phyloP scores from a whole-genome alignment of 2,888 invertebrate genomes.

The Pherbina coryleti region DNA sequence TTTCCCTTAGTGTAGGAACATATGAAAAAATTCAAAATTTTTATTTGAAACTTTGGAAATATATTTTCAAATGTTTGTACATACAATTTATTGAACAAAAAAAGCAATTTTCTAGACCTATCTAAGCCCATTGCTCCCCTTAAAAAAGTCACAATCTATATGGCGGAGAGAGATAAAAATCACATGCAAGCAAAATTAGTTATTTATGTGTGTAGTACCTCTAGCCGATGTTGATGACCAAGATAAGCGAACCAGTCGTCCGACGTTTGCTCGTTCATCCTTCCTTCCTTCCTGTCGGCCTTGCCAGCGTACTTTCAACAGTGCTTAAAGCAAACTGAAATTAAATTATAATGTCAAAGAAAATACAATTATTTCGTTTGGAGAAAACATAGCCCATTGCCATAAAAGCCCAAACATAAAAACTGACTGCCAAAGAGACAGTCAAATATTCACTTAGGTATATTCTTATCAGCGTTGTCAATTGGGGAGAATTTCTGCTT shows the following conservation, averaged over 20 bases:
- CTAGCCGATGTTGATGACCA: constrained; percentile 24
- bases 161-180: not conserved
- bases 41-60: no score
- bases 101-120: no score
- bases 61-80: no score
- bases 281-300: not conserved
- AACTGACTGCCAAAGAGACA: constrained; percentile 3
- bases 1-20: no score
- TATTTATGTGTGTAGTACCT: constrained; percentile 5
- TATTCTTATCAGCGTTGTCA: constrained; percentile 5
- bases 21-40: no score
- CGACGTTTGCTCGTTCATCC: not conserved
- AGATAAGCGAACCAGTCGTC: constrained; percentile 4
- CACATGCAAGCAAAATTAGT: constrained; percentile 4
- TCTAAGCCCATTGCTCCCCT: no score
- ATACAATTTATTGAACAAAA: no score
- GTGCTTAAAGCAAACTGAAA: not conserved
- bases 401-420: not conserved
- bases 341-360: constrained; percentile 26
- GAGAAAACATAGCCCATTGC: not conserved
- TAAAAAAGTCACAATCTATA: no score
- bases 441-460: not conserved
- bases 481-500: not conserved
- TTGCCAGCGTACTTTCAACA: not conserved
- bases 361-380: not conserved